phyloP scores from a whole-genome alignment of 2,113 vertebrate species.

The Thalassarche chlororhynchos region DNA sequence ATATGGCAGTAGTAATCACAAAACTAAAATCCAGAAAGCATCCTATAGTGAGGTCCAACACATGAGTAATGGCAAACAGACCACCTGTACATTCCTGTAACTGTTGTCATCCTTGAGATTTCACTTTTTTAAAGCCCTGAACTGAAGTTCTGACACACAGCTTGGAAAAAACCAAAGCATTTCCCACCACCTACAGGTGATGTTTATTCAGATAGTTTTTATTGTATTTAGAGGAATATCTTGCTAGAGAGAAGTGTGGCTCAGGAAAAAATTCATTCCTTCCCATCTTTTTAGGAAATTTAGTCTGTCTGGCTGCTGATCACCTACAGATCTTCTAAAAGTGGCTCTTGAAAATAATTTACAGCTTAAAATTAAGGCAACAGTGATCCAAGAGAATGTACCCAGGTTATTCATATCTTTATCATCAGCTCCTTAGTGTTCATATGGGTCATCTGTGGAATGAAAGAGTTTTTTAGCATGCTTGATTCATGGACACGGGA shows the following conservation, averaged over 20 bases:
- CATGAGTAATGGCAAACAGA: neutral
- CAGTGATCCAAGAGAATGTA: neutral
- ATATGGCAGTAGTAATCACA: neutral
- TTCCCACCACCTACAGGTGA: neutral
- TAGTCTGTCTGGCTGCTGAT: neutral
- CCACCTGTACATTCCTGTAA: neutral
- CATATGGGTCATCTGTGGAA: neutral
- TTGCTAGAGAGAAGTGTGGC: neutral
- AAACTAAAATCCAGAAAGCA: neutral
- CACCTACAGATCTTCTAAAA: neutral
- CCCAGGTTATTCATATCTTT: neutral
- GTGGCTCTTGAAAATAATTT: neutral
- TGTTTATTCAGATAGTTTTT: neutral
- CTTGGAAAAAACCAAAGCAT: fast-evolving
- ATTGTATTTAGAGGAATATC: neutral
- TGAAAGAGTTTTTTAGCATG: neutral
- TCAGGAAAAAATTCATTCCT: neutral
- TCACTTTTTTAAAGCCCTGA: neutral
- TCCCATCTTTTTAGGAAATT: neutral
- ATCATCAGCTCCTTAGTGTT: neutral
- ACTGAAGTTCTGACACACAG: neutral
- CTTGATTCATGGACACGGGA: neutral
- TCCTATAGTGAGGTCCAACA: neutral
- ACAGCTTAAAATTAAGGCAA: neutral
- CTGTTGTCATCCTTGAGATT: neutral